phyloP scores from a whole-genome alignment of 92 coral and sea anemone species.

The Epizoanthus ramosus region DNA sequence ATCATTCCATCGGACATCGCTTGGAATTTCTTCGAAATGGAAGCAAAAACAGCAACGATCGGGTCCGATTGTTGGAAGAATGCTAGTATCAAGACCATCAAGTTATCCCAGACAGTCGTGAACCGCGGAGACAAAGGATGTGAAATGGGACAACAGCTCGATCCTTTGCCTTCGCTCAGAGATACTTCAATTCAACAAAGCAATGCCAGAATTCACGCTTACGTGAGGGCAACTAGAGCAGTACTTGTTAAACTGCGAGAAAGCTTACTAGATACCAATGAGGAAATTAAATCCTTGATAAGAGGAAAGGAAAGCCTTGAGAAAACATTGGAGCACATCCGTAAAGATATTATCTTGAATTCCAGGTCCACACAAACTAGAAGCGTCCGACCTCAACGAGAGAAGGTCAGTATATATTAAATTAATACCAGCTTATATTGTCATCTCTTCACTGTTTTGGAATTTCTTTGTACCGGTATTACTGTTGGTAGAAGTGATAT shows the following conservation, averaged over 20 bases:
- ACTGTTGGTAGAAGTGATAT: not conserved
- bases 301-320: slow-evolving; percentile 93
- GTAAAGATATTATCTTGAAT: slow-evolving; percentile 92
- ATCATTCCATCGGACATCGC: slow-evolving; percentile 4
- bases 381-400: slow-evolving; percentile 86
- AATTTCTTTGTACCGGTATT: not conserved
- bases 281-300: slow-evolving; percentile 92
- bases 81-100: slow-evolving; percentile 91
- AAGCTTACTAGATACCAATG: slow-evolving; percentile 92
- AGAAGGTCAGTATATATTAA: slow-evolving; percentile 68
- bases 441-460: not conserved
- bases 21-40: slow-evolving; percentile 21
- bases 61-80: slow-evolving; percentile 98
- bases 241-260: slow-evolving; percentile 93
- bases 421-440: slow-evolving; percentile 15
- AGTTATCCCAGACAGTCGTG: slow-evolving; percentile 85
- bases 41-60: slow-evolving; percentile 76
- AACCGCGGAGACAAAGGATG: slow-evolving; percentile 90
- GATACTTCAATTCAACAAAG: slow-evolving; percentile 97
- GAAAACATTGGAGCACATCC: slow-evolving; percentile 86
- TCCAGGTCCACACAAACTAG: slow-evolving; percentile 75
- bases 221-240: slow-evolving; percentile 96
- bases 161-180: slow-evolving; percentile 92
- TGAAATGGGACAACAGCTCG: slow-evolving; percentile 92
- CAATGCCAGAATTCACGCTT: slow-evolving; percentile 93